Base-by-base conservation (phyloP, 2,797 vertebrate species). In the Sandelia bainsii region DNA sequence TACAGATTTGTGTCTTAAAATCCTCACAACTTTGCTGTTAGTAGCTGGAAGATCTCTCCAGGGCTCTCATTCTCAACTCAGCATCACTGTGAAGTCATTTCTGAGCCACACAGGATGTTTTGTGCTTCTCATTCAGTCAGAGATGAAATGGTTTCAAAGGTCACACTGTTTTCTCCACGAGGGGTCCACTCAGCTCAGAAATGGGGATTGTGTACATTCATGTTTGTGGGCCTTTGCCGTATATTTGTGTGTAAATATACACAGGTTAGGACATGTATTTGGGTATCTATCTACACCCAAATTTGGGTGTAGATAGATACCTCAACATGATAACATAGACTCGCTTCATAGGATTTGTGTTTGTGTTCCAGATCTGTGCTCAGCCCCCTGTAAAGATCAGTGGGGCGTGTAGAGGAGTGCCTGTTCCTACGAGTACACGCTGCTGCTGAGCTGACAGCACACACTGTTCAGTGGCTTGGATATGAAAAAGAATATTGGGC, bases 141-240 rank as follows among this genome's bases (percentile, higher is more conserved):
- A 82, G 81, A 91, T 84, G 83, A 88, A 85, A 89, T 75, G 77
- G 69, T 65, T 89, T 89, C 73, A 87, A 82, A 90, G 90, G 86
- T 89, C 90, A 83, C 64, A 19, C 69, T 79, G 85, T 79, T 84
- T 79, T 75, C 66, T 52, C 60, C 63, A 19, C 40, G 77, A 75
- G 70, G 49, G 72, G 52, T 72, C 62, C 0, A 59, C 62, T 37
- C 59, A 46, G 60, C 62, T 65, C 23, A 46, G 52, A 61, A 75
- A 73, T 56, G 39, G 27, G 11, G 54, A 52, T 25, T 49, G 14
- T 29, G 49, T 64, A 40, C 22, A 19, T 22, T 20, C 8, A 16
- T 42, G 34, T 29, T 1, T 52, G 39, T 4, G 22, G 5, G 23
- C 37, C 5, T 73, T 27, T 27, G 14, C 48, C 17, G 46, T 61